A percentile compares a stretch with the other conserved stretches of the same genome.
phyloP scores from a whole-genome alignment of 1,140 invertebrate species.

The Solenopsis invicta region DNA sequence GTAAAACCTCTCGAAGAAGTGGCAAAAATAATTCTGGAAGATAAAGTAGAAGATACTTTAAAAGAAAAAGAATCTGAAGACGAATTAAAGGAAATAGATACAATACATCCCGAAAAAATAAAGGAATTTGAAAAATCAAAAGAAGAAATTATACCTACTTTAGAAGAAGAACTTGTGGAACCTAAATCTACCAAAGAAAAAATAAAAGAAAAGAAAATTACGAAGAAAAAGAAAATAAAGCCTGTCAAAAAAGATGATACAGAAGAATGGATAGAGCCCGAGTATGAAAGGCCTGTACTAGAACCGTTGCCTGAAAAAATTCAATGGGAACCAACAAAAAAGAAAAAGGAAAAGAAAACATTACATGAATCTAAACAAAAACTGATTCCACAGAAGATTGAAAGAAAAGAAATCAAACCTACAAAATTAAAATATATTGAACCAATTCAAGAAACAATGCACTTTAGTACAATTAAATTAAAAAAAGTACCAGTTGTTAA shows the following conservation, averaged over 20 bases:
- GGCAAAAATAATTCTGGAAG: constrained; percentile 66
- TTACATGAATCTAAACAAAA: constrained; percentile 75
- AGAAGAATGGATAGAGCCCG: constrained; percentile 85
- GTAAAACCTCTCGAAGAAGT: constrained; percentile 57
- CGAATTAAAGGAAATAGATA: constrained; percentile 66
- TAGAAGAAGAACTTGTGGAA: constrained; percentile 62
- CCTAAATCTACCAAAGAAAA: constrained; percentile 56
- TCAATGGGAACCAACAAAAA: constrained; percentile 83
- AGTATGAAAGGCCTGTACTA: constrained; percentile 85
- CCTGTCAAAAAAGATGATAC: constrained; percentile 83
- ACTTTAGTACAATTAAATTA: constrained; percentile 89
- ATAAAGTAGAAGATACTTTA: constrained; percentile 57
- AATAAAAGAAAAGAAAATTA: constrained; percentile 76
- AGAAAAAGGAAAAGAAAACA: constrained; percentile 83
- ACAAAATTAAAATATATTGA: constrained; percentile 85
- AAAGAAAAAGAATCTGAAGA: constrained; percentile 51
- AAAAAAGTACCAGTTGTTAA: constrained; percentile 87
- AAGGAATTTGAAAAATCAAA: constrained; percentile 51
- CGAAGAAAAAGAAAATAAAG: constrained; percentile 83
- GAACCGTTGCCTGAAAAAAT: constrained; percentile 86
- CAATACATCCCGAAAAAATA: constrained; percentile 69
- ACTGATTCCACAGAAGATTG: constrained; percentile 82
- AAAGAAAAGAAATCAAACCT: constrained; percentile 85
- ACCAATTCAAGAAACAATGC: constrained; percentile 83
- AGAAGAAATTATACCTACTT: constrained; percentile 41